Evolutionary conservation across 2,113 vertebrate genomes (phyloP).

Genomic region (Dasyurus viverrinus): DNA sequence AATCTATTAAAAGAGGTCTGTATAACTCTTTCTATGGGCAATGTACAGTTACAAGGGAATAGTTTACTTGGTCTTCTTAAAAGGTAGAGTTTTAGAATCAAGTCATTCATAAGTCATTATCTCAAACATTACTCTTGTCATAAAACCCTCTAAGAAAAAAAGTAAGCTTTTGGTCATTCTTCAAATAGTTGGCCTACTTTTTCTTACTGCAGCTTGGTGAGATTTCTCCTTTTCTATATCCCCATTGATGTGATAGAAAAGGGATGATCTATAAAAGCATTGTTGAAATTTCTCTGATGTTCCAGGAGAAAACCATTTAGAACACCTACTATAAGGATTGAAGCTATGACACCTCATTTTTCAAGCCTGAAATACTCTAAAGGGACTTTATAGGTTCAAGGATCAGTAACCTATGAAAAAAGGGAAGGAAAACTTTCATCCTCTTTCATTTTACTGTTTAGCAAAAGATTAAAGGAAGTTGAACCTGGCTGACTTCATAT

Average conservation of each 20-base stretch:
- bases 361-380: not conserved
- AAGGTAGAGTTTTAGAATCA: not conserved
- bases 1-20: conserved; percentile 52
- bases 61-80: not conserved
- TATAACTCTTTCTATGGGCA: conserved; percentile 16
- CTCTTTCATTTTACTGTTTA: not conserved
- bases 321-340: conserved; percentile 36
- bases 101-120: not conserved
- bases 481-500: not conserved
- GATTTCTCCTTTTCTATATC: conserved; percentile 14
- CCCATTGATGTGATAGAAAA: conserved; percentile 42
- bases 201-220: not conserved
- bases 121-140: not conserved
- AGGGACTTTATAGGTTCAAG: not conserved
- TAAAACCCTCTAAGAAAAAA: accelerated
- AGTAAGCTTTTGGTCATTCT: no score
- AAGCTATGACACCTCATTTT: conserved; percentile 43
- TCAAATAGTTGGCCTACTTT: not conserved
- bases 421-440: not conserved
- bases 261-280: conserved; percentile 4
- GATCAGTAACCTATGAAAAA: conserved; percentile 7
- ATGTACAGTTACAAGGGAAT: not conserved
- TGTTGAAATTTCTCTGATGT: conserved; percentile 55
- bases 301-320: conserved; percentile 32
- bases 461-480: not conserved